A percentile compares a stretch with the other conserved stretches of the same genome.
Conservation (phyloP, 2,888 invertebrate species). For the Nymphalis c-album region DNA sequence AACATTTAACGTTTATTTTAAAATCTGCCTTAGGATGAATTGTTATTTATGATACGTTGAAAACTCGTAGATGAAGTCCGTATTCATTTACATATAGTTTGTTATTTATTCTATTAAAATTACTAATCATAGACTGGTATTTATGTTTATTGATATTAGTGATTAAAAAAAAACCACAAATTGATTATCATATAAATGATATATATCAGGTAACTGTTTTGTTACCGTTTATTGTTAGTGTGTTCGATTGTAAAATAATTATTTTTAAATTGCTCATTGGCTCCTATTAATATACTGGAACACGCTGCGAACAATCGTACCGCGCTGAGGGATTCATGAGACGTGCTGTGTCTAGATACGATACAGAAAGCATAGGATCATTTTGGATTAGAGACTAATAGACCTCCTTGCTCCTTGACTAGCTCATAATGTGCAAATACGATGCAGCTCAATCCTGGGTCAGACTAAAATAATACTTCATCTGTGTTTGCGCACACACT, state of each 20-base stretch:
- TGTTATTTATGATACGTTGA: constrained; percentile 30
- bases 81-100: constrained; percentile 18
- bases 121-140: constrained; percentile 22
- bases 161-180: constrained; percentile 15
- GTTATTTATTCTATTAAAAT: constrained; percentile 26
- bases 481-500: no score
- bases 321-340: constrained; percentile 6
- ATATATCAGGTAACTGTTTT: background rate
- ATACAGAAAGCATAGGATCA: no score
- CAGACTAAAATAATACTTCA: no score
- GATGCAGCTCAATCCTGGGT: no score
- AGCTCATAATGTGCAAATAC: no score
- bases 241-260: background rate
- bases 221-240: background rate
- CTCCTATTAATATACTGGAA: background rate
- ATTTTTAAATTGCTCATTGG: no score
- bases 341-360: background rate
- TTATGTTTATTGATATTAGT: constrained; percentile 25
- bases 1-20: constrained; percentile 29
- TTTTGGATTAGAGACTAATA: no score
- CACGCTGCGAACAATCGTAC: constrained; percentile 19
- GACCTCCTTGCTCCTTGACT: no score
- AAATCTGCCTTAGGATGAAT: constrained; percentile 32
- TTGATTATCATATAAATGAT: background rate
- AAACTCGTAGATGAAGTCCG: constrained; percentile 22